Conservation (phyloP, 2,113 vertebrate species). For the Conger conger region DNA sequence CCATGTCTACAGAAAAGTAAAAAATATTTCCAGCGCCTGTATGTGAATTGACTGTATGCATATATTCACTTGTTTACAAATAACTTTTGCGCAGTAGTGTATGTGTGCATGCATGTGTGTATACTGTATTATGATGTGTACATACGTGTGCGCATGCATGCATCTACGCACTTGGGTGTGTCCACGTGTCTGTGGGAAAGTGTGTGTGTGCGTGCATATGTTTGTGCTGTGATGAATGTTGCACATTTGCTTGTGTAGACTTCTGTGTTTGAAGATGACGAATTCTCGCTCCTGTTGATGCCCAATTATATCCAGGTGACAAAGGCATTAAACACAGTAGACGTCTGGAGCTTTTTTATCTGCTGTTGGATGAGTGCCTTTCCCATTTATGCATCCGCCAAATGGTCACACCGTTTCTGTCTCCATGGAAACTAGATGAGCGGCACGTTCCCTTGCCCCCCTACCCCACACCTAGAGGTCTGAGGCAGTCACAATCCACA, state of each 20-base stretch:
- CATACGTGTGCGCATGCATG: too few relatives aligned
- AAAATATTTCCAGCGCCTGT: background rate
- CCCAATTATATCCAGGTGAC: background rate
- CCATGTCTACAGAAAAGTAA: background rate
- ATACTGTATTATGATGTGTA: too few relatives aligned
- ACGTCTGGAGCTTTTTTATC: background rate
- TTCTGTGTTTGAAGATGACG: background rate
- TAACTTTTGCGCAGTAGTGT: too few relatives aligned
- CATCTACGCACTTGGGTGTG: too few relatives aligned
- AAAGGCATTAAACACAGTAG: background rate
- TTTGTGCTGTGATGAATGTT: background rate
- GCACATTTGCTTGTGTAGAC: background rate
- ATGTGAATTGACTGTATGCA: too few relatives aligned
- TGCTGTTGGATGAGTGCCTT: background rate
- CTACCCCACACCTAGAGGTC: background rate
- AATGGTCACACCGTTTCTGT: background rate
- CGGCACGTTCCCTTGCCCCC: background rate
- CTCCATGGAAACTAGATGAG: slow-evolving; percentile 16
- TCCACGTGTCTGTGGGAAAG: too few relatives aligned
- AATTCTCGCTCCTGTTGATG: background rate
- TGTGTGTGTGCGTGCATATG: background rate
- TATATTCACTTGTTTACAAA: too few relatives aligned
- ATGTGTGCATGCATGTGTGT: too few relatives aligned
- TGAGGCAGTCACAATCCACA: background rate
- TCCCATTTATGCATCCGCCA: background rate